phyloP scores from a whole-genome alignment of 2,797 vertebrate species.

The Agapornis canus region DNA sequence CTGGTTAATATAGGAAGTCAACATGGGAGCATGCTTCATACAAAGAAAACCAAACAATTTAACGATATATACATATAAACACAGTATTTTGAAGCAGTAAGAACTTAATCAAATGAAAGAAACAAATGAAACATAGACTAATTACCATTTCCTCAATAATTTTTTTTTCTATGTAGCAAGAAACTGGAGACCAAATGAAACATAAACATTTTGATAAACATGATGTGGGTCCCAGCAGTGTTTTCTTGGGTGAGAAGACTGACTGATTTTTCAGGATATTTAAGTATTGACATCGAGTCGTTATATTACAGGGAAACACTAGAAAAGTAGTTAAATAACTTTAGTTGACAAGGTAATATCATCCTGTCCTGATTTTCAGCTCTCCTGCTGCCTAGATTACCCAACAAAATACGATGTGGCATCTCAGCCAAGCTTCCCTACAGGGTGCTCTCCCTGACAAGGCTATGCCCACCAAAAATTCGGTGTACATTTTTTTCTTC shows the following conservation, averaged over 20 bases:
- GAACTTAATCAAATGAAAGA: not conserved
- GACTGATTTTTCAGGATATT: not conserved
- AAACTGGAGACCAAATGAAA: not conserved
- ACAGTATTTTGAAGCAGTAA: not conserved
- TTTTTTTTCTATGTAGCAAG: not conserved
- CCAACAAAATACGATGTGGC: not conserved
- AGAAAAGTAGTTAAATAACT: not conserved
- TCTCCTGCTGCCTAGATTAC: not conserved
- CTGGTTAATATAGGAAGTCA: not conserved
- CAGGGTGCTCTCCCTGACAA: not conserved
- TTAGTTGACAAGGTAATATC: not conserved
- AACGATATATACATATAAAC: not conserved
- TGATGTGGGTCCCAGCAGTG: not conserved
- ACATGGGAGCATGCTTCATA: not conserved
- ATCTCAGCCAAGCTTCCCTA: not conserved
- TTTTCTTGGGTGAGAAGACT: not conserved
- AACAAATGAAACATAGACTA: not conserved
- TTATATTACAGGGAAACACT: not conserved
- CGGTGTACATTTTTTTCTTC: not conserved
- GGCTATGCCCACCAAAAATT: not conserved
- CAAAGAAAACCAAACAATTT: not conserved
- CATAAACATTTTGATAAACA: not conserved
- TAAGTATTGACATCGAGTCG: not conserved
- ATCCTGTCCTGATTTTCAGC: not conserved
- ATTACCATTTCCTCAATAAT: not conserved